Evolutionary conservation across 2,113 vertebrate genomes (phyloP), one percentile per base, ranked within the genome.

Genomic region (Rhinolophus ferrumequinum): DNA sequence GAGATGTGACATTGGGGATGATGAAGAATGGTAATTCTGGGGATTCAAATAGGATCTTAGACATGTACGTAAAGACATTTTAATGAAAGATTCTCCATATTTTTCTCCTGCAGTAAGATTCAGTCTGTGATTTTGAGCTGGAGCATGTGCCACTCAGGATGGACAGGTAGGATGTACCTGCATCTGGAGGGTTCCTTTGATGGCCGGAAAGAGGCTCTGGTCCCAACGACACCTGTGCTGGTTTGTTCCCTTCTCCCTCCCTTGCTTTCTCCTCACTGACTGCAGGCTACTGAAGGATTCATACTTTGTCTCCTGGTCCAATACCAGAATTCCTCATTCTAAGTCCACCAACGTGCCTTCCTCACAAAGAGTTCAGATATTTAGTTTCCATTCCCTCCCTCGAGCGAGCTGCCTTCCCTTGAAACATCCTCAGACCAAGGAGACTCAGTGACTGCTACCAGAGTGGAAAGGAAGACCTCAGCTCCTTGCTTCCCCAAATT

Each of bases 251-350:
- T 10, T 38, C 12, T 24, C 21, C 50, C 41, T 76, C 21, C 35
- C 47, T 8, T 19, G 35, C 28, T 13, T 41, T 66, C 62, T 66
- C 30, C 5, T 62, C 67, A 38, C 28, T 30, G 8, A 44, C 19
- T 52, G 7, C 14, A 33, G 54, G 52, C 24, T 70, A 4, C 24
- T 14, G 0, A 0, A 6, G 0, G 8, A 33, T 26, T 56, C 35
- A 3, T 50, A 47, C 50, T 86, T 44, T 0, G 5, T 72, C 54
- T 93, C 26, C n/a, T 41, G 2, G 4, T 73, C 54, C 73, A 14
- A 7, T 3, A 3, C 28, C 47, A 35, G 47, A 75, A 66, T 52
- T 62, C 76, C n/a, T 72, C 12, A 33, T 44, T 28, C 28, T 35
- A 3, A 4, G 21, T 19, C 38, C 28, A 64, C 33, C 76, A 54